Conservation (phyloP, 1,140 invertebrate genomes). For the Acromyrmex charruanus region DNA sequence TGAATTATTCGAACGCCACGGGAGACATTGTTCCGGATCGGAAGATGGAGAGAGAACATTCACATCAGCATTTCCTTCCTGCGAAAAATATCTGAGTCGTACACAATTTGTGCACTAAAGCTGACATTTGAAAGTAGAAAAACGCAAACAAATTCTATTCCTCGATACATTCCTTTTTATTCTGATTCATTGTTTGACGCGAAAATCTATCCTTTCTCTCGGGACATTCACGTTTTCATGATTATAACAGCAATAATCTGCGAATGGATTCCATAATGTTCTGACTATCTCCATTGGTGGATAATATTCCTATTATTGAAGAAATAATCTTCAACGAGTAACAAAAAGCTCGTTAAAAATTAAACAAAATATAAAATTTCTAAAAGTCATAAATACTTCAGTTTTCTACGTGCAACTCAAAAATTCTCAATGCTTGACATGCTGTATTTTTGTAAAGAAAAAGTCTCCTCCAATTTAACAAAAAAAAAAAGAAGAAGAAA, state of each 20-base stretch:
- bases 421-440: not conserved
- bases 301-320: not conserved
- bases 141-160: not conserved
- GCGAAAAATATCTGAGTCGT: constrained; percentile 32
- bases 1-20: constrained; percentile 59
- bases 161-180: not conserved
- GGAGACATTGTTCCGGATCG: constrained; percentile 17
- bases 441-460: no score
- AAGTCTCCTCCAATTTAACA: no score
- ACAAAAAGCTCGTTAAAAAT: not conserved
- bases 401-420: not conserved
- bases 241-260: constrained; percentile 14
- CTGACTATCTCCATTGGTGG: not conserved
- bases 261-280: not conserved
- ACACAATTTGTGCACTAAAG: not conserved
- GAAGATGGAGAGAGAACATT: constrained; percentile 30
- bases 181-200: not conserved
- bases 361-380: not conserved
- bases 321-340: not conserved
- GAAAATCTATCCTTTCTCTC: not conserved
- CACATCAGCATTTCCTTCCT: not conserved
- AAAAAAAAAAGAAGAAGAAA: not conserved
- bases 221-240: not conserved
- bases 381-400: not conserved
- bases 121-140: not conserved